Evolutionary conservation across 2,797 vertebrate genomes (phyloP), one percentile per base, ranked within the genome.

Genomic region (Enteromius unitaeniatus): DNA sequence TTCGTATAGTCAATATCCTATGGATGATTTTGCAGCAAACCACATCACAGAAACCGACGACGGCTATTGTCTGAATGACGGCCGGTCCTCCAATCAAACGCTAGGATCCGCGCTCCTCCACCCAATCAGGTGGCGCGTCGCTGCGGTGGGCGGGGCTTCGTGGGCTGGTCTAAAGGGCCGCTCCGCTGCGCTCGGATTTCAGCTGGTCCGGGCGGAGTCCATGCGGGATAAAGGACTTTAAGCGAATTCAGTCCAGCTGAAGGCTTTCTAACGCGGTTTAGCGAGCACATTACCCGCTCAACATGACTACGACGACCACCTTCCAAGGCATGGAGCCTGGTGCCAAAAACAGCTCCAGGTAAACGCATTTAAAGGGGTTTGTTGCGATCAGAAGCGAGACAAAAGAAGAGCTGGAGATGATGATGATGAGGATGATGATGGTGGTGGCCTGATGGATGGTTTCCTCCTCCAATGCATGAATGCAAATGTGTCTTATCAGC

Each of bases 291-390:
- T 80, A 86, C 67, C 82, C 76, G 82, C 3, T 37, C 67, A 90
- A 93, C 84, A 96, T 96, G 95, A 96, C 95, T 85, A 96, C 95
- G 88, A 96, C 95, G 6, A 95, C 94, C 84, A 95, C 91, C 72
- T 96, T 88, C 68, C 90, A 93, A 89, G 95, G 95, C 87, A 92
- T 96, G 93, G 94, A 95, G 3, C 93, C 95, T 1, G 89, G 92
- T 23, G 85, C 94, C 73, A 96, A 95, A 88, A 96, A 90, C 90
- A 96, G 95, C 73, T 96, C 95, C 89, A 95, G 95, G 95, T 96
- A 93, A 94, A 89, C 55, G 69, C 26, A 84, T 83, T 60, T 42
- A 31, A 15, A 31, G 0, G 77, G 42, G 31, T 80, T 81, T 80
- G 23, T 74, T 79, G 84, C 88, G 40, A 11, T 40, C 69, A 86